Conservation (phyloP, 2,888 invertebrate genomes). For the Cosmia trapezina region DNA sequence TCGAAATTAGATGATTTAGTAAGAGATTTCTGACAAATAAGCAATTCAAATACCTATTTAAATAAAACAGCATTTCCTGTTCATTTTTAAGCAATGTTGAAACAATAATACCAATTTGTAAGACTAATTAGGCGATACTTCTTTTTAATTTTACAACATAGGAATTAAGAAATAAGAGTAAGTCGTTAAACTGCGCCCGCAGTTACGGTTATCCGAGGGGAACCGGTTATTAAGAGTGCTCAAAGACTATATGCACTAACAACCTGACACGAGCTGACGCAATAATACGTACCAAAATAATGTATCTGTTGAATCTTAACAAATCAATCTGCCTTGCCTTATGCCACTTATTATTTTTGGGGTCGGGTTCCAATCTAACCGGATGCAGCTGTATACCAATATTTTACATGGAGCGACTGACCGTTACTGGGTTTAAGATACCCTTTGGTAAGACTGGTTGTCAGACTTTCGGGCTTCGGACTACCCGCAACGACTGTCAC, state of each 20-base stretch:
- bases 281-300: slow-evolving; percentile 3
- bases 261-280: neutral
- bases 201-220: slow-evolving; percentile 31
- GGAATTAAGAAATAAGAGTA: slow-evolving; percentile 31
- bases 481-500: too few species aligned
- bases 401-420: too few species aligned
- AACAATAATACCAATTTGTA: slow-evolving; percentile 39
- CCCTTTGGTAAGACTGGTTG: too few species aligned
- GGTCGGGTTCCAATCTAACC: too few species aligned
- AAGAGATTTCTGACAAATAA: neutral
- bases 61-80: slow-evolving; percentile 10
- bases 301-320: neutral
- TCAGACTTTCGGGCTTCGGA: too few species aligned
- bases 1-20: neutral
- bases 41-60: slow-evolving; percentile 5
- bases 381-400: too few species aligned
- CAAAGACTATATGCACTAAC: slow-evolving; percentile 34
- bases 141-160: slow-evolving; percentile 32
- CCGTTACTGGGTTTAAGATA: too few species aligned
- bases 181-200: slow-evolving; percentile 4
- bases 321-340: too few species aligned
- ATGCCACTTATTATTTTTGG: too few species aligned
- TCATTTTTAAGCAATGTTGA: slow-evolving; percentile 14
- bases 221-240: slow-evolving; percentile 34
- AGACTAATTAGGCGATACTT: slow-evolving; percentile 44